Conservation (phyloP, 2,797 vertebrate species). For the Pachyuromys duprasi region DNA sequence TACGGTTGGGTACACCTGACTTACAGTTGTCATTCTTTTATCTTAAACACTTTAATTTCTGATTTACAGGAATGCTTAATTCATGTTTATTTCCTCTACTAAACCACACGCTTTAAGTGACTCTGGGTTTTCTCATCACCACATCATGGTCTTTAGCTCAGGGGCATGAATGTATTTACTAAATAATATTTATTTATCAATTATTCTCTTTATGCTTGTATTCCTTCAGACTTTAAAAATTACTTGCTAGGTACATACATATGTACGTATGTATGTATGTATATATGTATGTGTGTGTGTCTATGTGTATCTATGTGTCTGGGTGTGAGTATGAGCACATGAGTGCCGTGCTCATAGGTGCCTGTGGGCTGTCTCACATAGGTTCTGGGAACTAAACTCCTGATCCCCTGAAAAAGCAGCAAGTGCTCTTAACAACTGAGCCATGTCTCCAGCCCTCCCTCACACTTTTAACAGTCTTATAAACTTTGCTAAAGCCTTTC, state of each 20-base stretch:
- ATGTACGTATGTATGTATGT: not conserved
- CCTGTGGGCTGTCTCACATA: not conserved
- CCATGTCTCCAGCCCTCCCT: not conserved
- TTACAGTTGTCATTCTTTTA: not conserved
- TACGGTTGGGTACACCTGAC: no score
- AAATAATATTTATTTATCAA: not conserved
- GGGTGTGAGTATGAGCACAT: not conserved
- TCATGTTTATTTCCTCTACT: not conserved
- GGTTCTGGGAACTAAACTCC: not conserved
- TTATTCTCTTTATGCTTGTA: not conserved
- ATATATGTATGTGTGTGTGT: not conserved
- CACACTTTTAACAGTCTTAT: conserved; percentile 30
- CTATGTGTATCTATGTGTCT: not conserved
- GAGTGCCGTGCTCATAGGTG: not conserved
- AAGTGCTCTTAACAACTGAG: not conserved
- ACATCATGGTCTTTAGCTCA: not conserved
- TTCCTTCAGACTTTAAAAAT: not conserved
- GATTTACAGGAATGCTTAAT: not conserved
- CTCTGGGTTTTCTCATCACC: not conserved
- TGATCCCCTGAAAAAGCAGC: not conserved
- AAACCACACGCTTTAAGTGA: not conserved
- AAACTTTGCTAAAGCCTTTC: conserved; percentile 56
- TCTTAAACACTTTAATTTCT: not conserved
- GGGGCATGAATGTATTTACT: not conserved
- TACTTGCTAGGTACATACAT: not conserved